phyloP scores from a whole-genome alignment of 2,113 vertebrate species.

The Crotalus viridis region DNA sequence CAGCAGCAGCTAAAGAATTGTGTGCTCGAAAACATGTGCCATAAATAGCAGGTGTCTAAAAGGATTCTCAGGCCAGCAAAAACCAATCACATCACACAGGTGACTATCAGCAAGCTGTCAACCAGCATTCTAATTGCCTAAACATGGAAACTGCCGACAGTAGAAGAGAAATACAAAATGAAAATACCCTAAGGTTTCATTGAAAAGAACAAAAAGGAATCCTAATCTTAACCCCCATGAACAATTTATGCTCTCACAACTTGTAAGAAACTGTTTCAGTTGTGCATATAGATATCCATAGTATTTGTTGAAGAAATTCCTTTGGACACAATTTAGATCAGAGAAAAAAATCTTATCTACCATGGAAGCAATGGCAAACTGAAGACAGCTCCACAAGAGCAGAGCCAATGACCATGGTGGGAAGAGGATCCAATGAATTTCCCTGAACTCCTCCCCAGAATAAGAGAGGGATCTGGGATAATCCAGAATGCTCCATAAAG shows the following conservation, averaged over 20 bases:
- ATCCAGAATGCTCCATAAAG: neutral
- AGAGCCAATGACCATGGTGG: neutral
- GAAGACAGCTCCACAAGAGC: neutral
- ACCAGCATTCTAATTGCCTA: slow-evolving; percentile 28
- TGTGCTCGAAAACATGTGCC: slow-evolving; percentile 1
- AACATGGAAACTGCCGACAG: slow-evolving; percentile 28
- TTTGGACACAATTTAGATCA: neutral
- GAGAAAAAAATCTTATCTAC: neutral
- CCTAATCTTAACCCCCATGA: neutral
- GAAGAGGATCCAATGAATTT: neutral
- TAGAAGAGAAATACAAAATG: slow-evolving; percentile 27
- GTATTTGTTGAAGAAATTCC: neutral
- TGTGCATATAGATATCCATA: neutral
- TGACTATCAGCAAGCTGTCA: slow-evolving; percentile 41
- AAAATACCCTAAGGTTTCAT: neutral
- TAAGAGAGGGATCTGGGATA: neutral
- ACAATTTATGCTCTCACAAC: neutral
- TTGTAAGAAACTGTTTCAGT: neutral
- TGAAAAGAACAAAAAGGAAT: neutral
- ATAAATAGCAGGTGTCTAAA: slow-evolving; percentile 54
- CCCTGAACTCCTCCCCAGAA: neutral
- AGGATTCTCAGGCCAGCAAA: slow-evolving; percentile 38
- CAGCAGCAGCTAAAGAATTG: neutral
- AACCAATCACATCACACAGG: slow-evolving; percentile 44
- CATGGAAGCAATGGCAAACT: neutral